Evolutionary conservation across 2,797 vertebrate species (phyloP), one percentile per base, ranked within the genome.

Genomic region (Malurus leucopterus): DNA sequence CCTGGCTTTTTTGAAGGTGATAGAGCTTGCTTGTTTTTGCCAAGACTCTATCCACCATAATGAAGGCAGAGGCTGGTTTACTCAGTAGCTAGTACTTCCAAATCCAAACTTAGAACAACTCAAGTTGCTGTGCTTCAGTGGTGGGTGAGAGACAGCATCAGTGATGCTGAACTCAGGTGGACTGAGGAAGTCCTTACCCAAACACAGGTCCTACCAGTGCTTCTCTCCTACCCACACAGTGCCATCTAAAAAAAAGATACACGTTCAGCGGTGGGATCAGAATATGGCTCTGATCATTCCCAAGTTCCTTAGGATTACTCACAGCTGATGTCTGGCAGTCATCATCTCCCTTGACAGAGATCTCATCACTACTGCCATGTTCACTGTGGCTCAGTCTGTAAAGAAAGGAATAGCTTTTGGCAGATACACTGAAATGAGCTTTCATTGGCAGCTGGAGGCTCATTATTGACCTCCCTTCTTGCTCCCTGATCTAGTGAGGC

Each of bases 361-460:
- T 76, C 75, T 79, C 69, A 11, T 75, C 41, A 0, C 68, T 70
- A 15, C 46, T 86, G 27, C 47, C 75, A 8, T 47, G 57, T 79
- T 57, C 2, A 2, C 53, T 84, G 81, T 86, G 80, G 49, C 61
- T 79, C 0, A 0, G 51, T n/a, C 41, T 79, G 24, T 6, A 51
- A 44, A 72, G 49, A 29, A 65, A 38, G 41, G 59, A 90, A 40
- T 34, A 78, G 67, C 68, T 73, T 86, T 73, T 88, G 86, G 75
- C 57, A 59, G 15, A 3, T 13, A 5, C 0, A 3, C 59, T 81
- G 67, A 36, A 91, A 53, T 22, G 61, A 82, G 74, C 41, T 63
- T 72, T 82, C 53, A 17, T 4, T 79, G 90, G 84, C 74, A 63
- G 68, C 88, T 55, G 53, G 61, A 70, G 44, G 29, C 61, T 86